Evolutionary conservation across 1,140 invertebrate genomes (phyloP).

Genomic region (Cherax quadricarinatus): DNA sequence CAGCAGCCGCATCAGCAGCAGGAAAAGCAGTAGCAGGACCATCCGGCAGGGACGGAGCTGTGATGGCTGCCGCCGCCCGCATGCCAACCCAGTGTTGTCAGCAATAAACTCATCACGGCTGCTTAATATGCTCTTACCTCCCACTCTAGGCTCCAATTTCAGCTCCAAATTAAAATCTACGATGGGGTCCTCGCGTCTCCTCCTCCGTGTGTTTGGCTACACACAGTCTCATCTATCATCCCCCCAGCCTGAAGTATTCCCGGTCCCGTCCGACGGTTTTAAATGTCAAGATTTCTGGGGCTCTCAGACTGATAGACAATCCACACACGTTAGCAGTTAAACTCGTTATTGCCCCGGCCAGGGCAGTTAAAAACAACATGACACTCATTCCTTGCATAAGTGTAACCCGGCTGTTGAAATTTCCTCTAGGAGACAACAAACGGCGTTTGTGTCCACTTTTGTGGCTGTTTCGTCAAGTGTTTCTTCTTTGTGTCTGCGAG

Average conservation of each 20-base stretch:
- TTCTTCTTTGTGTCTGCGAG: not conserved
- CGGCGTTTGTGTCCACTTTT: not conserved
- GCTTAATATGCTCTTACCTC: slow-evolving; percentile 1
- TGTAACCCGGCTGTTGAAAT: not conserved
- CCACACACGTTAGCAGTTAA: not conserved
- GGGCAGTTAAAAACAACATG: not conserved
- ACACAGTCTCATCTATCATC: no score
- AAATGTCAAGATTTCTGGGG: not conserved
- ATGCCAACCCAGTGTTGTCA: not conserved
- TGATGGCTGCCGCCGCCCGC: not conserved
- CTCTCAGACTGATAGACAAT: not conserved
- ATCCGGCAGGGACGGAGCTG: no score
- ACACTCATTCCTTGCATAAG: not conserved
- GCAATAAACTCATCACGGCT: not conserved
- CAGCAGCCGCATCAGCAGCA: no score
- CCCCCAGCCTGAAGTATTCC: no score
- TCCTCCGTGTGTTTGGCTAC: not conserved
- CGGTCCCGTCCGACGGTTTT: not conserved
- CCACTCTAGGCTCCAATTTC: not conserved
- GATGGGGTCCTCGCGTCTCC: not conserved
- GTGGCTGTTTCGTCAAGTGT: not conserved
- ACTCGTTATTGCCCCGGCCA: not conserved
- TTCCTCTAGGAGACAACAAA: not conserved
- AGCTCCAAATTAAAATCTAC: not conserved
- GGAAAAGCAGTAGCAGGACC: not conserved